Percentiles rank a stretch among this genome's conserved stretches.
Evolutionary conservation across 2,888 invertebrate species (phyloP).

Genomic region (Augochlorella aurata): DNA sequence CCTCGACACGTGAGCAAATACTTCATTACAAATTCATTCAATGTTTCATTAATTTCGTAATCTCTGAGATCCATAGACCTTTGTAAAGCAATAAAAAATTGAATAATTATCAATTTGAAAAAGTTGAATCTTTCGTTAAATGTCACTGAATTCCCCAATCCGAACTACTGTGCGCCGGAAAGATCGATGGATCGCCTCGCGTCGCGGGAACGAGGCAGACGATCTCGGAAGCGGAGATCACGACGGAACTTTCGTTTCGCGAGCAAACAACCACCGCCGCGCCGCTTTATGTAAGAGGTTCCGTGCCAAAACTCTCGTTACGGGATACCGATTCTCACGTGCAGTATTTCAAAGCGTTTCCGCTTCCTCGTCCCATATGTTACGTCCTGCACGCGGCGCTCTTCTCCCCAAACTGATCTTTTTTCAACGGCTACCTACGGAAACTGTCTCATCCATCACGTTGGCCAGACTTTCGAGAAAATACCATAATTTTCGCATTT

Average conservation of each 20-base stretch:
- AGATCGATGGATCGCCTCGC: conserved; percentile 20
- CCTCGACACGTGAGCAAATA: background rate
- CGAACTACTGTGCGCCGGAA: background rate
- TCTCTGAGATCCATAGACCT: too few relatives aligned
- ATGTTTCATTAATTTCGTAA: too few relatives aligned
- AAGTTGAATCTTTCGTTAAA: too few relatives aligned
- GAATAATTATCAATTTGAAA: too few relatives aligned
- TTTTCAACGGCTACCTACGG: background rate
- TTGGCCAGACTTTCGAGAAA: background rate
- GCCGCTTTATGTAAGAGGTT: conserved; percentile 57
- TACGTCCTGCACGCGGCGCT: background rate
- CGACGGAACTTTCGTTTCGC: conserved; percentile 59
- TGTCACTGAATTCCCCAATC: too few relatives aligned
- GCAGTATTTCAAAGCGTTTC: conserved; percentile 46
- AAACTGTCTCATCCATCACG: background rate
- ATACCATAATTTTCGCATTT: background rate
- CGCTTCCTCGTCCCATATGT: conserved; percentile 55
- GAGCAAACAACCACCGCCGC: conserved; percentile 28
- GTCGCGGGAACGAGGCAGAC: conserved; percentile 13
- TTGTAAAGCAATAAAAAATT: too few relatives aligned
- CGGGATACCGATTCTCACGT: conserved; percentile 49
- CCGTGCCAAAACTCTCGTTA: conserved; percentile 58
- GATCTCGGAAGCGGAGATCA: conserved; percentile 50
- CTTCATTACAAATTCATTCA: background rate
- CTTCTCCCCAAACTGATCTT: background rate